These are phyloP conservation scores for Orussus abietinus DNA, from an alignment of 1,140 invertebrate genomes.

Conservation along the genomic window DNA sequence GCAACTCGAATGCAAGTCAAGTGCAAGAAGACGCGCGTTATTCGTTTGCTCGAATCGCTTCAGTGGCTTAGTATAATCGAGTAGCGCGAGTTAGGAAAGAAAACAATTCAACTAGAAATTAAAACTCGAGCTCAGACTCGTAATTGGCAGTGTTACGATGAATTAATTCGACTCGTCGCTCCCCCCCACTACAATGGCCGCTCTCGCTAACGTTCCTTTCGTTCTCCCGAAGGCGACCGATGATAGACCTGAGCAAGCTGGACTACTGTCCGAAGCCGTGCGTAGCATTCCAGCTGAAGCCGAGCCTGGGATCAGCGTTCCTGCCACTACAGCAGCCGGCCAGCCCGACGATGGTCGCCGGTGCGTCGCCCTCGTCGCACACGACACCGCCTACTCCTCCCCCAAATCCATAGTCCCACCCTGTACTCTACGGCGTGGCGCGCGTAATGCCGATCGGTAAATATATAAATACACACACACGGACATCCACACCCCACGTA, in stretches of 20 bases:
- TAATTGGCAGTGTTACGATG: too few relatives aligned
- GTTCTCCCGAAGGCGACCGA: constrained; percentile 51
- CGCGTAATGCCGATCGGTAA: constrained; percentile 37
- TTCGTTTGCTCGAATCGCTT: too few relatives aligned
- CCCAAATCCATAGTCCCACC: constrained; percentile 54
- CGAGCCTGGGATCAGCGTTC: constrained; percentile 78
- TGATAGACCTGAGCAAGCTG: constrained; percentile 53
- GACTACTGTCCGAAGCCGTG: constrained; percentile 59
- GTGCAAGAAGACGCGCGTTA: too few relatives aligned
- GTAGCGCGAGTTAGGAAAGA: too few relatives aligned
- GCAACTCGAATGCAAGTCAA: too few relatives aligned
- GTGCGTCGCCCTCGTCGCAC: constrained; percentile 42
- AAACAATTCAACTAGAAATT: too few relatives aligned
- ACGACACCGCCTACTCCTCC: constrained; percentile 50
- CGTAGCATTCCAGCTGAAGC: constrained; percentile 72
- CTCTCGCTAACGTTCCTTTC: too few relatives aligned
- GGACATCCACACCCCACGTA: too few relatives aligned
- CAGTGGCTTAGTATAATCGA: too few relatives aligned
- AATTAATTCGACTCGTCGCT: too few relatives aligned
- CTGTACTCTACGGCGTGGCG: constrained; percentile 27
- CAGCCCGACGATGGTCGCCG: constrained; percentile 38
- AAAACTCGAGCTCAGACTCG: too few relatives aligned
- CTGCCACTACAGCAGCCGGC: constrained; percentile 66
- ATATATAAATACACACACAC: constrained; percentile 20
- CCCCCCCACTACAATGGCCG: too few relatives aligned